Evolutionary conservation across 2,888 invertebrate species (phyloP).

Genomic region (Noctua janthina): DNA sequence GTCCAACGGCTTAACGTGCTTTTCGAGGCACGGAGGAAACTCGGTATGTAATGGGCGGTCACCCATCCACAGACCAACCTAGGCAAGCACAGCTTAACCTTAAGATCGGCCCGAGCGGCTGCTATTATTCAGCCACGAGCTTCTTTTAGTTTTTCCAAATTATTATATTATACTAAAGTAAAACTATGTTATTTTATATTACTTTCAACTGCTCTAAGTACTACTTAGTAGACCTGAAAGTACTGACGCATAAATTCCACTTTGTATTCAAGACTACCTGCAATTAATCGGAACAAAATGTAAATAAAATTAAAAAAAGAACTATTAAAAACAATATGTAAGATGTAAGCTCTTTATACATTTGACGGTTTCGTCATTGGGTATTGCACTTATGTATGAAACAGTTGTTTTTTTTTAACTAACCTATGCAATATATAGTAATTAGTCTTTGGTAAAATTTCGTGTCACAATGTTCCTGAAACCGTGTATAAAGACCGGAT

Average conservation of each 20-base stretch:
- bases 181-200: constrained; percentile 36
- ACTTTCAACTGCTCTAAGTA: constrained; percentile 62
- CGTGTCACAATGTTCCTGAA: too few relatives aligned
- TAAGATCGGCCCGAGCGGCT: neutral
- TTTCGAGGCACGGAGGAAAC: too few relatives aligned
- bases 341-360: too few relatives aligned
- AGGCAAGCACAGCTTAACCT: neutral
- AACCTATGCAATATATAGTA: too few relatives aligned
- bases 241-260: constrained; percentile 84
- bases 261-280: constrained; percentile 82
- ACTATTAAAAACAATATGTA: too few relatives aligned
- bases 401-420: too few relatives aligned
- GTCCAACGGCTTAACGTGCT: too few relatives aligned
- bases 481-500: too few relatives aligned
- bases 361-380: too few relatives aligned
- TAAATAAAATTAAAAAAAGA: neutral
- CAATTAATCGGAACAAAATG: constrained; percentile 66
- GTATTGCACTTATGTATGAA: too few relatives aligned
- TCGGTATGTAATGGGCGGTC: too few relatives aligned
- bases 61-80: neutral
- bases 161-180: neutral
- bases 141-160: neutral
- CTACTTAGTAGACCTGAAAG: constrained; percentile 68
- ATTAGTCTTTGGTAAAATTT: too few relatives aligned
- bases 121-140: neutral